Conservation (phyloP, 2,888 invertebrate species). For the Bruchidius siliquastri region DNA sequence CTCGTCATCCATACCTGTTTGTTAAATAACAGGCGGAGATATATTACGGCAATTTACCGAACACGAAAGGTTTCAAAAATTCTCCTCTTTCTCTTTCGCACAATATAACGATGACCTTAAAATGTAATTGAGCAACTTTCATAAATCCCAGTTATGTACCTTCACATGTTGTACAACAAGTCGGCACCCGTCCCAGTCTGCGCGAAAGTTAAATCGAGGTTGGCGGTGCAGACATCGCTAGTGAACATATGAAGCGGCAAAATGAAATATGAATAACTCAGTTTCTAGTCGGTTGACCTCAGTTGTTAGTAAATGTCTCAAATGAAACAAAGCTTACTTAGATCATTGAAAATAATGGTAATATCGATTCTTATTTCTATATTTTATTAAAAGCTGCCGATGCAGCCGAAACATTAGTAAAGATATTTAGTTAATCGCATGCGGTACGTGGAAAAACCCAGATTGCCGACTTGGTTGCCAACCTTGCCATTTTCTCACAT, state of each 20-base stretch:
- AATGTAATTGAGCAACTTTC: constrained; percentile 16
- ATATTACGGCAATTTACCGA: not conserved
- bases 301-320: too few relatives aligned
- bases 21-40: not conserved
- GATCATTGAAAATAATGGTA: too few relatives aligned
- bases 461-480: too few relatives aligned
- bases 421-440: too few relatives aligned
- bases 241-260: not conserved
- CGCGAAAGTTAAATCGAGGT: not conserved
- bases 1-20: not conserved
- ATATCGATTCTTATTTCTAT: too few relatives aligned
- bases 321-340: too few relatives aligned
- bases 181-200: not conserved
- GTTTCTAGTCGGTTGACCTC: too few relatives aligned
- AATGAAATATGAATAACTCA: too few relatives aligned
- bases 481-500: too few relatives aligned
- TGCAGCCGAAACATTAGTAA: too few relatives aligned
- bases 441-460: too few relatives aligned
- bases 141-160: constrained; percentile 6
- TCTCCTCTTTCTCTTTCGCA: not conserved
- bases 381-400: too few relatives aligned
- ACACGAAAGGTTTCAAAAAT: not conserved
- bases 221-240: not conserved
- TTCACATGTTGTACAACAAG: not conserved
- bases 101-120: constrained; percentile 12